Evolutionary conservation across 2,888 invertebrate genomes (phyloP).

Genomic region (Laspeyria flexula): DNA sequence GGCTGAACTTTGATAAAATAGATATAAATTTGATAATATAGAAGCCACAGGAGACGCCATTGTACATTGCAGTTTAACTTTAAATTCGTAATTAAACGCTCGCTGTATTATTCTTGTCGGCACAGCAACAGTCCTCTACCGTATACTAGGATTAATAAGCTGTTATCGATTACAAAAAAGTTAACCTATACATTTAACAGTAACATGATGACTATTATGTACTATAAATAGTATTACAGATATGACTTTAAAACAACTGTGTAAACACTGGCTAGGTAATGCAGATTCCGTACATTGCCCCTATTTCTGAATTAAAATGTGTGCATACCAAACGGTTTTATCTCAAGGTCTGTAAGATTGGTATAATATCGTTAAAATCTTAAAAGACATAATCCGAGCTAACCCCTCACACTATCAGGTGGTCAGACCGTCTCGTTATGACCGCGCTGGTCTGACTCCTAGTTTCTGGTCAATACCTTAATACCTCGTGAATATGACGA

Average conservation of each 20-base stretch:
- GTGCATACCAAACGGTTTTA: slow-evolving; percentile 8
- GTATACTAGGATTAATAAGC: too few relatives aligned
- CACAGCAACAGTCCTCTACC: too few relatives aligned
- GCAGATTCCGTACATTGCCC: slow-evolving; percentile 29
- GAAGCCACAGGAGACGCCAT: too few relatives aligned
- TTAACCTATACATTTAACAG: not conserved
- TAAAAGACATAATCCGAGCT: slow-evolving; percentile 10
- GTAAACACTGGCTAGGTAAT: slow-evolving; percentile 32
- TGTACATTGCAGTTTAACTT: too few relatives aligned
- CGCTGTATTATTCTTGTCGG: too few relatives aligned
- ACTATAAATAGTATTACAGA: slow-evolving; percentile 2
- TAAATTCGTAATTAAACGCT: too few relatives aligned
- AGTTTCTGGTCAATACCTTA: too few relatives aligned
- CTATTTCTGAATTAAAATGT: slow-evolving; percentile 15
- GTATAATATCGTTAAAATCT: slow-evolving; percentile 4
- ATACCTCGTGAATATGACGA: slow-evolving; percentile 24
- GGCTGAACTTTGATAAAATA: too few relatives aligned
- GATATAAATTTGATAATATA: too few relatives aligned
- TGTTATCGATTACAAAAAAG: too few relatives aligned
- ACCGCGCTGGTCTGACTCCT: too few relatives aligned
- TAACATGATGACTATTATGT: not conserved
- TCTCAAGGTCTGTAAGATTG: slow-evolving; percentile 22
- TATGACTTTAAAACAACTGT: slow-evolving; percentile 26
- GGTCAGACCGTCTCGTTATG: too few relatives aligned
- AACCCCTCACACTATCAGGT: slow-evolving; percentile 28